Base-by-base conservation (phyloP, 2,888 invertebrate genomes). In the Melanophora roralis region DNA sequence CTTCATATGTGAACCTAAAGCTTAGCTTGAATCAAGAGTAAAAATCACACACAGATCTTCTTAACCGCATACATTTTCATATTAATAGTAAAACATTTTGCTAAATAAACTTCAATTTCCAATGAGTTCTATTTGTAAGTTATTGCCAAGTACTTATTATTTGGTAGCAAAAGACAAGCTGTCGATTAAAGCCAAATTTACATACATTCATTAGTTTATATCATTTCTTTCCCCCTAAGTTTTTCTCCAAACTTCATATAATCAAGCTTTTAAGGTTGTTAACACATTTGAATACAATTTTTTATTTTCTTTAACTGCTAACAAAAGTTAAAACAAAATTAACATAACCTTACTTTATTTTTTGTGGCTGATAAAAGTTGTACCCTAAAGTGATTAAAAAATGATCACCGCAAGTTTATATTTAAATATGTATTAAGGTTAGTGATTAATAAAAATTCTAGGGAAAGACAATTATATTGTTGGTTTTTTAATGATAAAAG, bases 251-350 rank as follows among this genome's bases (percentile, higher is more conserved):
- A 76, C 49, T 55, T 68, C 8, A 34, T 53, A 53, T 9, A 64
- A 38, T 57, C 51, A n/a, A 40, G 38, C 27, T 57, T 64, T 78
- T 69, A 40, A 67, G 60, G 74, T 78, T 74, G 51, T 74, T 79
- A 71, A 74, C 78, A 74, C 60, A 27, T 62, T 65, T 64, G 65
- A 53, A 40, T 51, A 71, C 77, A 71, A 71, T 59, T 77, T 69
- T 43, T 64, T 76, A 23, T 57, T n/a, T n/a, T 5, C 27, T 5
- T 40, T 34, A 14, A 69, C 47, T 69, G 49, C 64, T 64, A 64
- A 62, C 23, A 64, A 27, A 55, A 76, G 32, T 6, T 5, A 27
- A 27, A 27, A 27, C 3, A 47, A 32, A 11, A 36, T 45, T 16
- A 62, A 19, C 23, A 51, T 23, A 16, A 21, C 12, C n/a, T 38